phyloP scores from a whole-genome alignment of 2,888 invertebrate species.

The Leucoma salicis region DNA sequence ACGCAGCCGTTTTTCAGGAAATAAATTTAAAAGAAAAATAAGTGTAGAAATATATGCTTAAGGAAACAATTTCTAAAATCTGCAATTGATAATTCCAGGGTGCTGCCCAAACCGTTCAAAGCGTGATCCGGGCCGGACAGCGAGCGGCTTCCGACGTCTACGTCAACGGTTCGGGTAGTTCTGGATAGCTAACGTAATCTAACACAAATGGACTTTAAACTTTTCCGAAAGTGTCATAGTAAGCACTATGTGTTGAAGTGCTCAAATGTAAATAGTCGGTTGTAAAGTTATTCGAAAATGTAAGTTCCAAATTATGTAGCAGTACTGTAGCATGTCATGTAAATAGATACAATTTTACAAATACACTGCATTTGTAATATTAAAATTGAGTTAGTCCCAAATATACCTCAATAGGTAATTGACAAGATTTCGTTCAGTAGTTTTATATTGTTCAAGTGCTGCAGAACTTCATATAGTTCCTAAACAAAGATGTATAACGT shows the following conservation, averaged over 20 bases:
- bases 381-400: background rate
- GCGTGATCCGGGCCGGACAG: slow-evolving; percentile 83
- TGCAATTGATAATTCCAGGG: slow-evolving; percentile 87
- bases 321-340: slow-evolving; percentile 15
- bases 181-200: slow-evolving; percentile 42
- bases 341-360: background rate
- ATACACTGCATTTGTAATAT: slow-evolving; percentile 1
- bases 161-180: slow-evolving; percentile 69
- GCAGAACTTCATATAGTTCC: slow-evolving; percentile 30
- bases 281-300: slow-evolving; percentile 29
- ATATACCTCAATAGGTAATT: background rate
- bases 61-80: too few relatives aligned
- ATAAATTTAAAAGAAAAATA: too few relatives aligned
- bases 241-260: slow-evolving; percentile 77
- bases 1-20: too few relatives aligned
- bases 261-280: slow-evolving; percentile 66
- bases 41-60: too few relatives aligned
- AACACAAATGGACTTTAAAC: slow-evolving; percentile 52
- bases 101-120: slow-evolving; percentile 87
- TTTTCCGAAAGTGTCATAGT: slow-evolving; percentile 78
- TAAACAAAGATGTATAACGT: slow-evolving; percentile 31
- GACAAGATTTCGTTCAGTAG: background rate
- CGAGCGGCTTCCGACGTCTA: slow-evolving; percentile 75
- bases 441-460: slow-evolving; percentile 8
- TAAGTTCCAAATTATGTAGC: slow-evolving; percentile 23